Evolutionary conservation across 2,888 invertebrate genomes (phyloP).

Genomic region (Papilio protenor): DNA sequence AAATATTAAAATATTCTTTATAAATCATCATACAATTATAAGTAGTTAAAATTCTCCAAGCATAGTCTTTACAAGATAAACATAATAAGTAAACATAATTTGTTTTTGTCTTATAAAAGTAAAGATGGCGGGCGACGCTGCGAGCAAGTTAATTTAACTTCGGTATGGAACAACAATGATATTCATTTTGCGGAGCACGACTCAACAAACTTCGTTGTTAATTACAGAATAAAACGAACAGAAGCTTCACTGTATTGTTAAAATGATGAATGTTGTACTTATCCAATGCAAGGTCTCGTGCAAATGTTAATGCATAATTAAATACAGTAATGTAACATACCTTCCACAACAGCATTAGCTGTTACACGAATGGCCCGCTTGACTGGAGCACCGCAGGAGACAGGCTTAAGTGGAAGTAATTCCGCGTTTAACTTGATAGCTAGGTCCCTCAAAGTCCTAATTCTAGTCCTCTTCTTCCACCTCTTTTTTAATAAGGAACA

Average conservation of each 20-base stretch:
- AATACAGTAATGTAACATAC: not conserved
- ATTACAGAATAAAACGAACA: constrained; percentile 13
- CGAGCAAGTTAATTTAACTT: constrained; percentile 13
- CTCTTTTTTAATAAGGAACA: not conserved
- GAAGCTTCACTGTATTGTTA: not conserved
- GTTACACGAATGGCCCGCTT: no score
- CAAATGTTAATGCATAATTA: not conserved
- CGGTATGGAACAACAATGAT: constrained; percentile 7
- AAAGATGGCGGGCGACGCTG: not conserved
- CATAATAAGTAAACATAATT: constrained; percentile 16
- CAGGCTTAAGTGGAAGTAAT: not conserved
- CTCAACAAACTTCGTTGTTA: constrained; percentile 26
- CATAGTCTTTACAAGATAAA: not conserved
- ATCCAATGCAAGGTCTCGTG: not conserved
- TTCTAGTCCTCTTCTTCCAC: not conserved
- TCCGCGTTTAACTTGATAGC: not conserved
- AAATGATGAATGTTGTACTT: not conserved
- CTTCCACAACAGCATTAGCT: no score
- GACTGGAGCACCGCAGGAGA: no score
- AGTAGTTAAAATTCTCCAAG: not conserved
- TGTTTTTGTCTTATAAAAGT: constrained; percentile 10
- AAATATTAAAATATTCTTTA: not conserved
- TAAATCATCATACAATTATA: not conserved
- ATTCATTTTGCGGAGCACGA: constrained; percentile 6
- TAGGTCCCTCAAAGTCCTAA: not conserved